phyloP scores from a whole-genome alignment of 2,888 invertebrate genomes.

The Oxycera nigricornis region DNA sequence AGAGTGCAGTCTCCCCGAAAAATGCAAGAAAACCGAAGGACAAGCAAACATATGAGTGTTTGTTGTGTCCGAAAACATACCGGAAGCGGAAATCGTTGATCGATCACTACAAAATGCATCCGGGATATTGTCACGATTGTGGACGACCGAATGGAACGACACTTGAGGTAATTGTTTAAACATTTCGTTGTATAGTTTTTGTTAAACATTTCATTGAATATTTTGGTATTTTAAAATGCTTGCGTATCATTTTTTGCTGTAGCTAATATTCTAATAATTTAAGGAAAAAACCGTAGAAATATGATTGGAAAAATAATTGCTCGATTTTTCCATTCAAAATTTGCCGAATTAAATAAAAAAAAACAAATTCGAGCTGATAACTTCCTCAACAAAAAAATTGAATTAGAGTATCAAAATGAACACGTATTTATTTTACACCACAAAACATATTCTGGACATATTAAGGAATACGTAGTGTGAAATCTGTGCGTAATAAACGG shows the following conservation, averaged over 20 bases:
- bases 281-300: neutral
- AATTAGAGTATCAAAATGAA: too few relatives aligned
- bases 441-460: too few relatives aligned
- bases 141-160: conserved; percentile 60
- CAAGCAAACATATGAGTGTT: conserved; percentile 59
- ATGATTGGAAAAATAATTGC: too few relatives aligned
- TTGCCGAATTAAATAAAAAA: too few relatives aligned
- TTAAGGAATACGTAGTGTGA: too few relatives aligned
- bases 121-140: conserved; percentile 61
- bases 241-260: neutral
- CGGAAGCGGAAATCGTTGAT: conserved; percentile 60
- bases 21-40: conserved; percentile 38
- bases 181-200: neutral
- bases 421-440: too few relatives aligned
- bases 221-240: neutral
- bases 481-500: too few relatives aligned
- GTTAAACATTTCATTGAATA: neutral
- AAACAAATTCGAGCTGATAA: too few relatives aligned
- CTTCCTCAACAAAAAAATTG: too few relatives aligned
- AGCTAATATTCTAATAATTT: neutral
- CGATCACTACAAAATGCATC: conserved; percentile 61
- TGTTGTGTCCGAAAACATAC: conserved; percentile 60
- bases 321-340: too few relatives aligned
- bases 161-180: conserved; percentile 53
- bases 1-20: conserved; percentile 34